These are phyloP conservation scores for Ips nitidus DNA, from an alignment of 1,140 invertebrate genomes.

Conservation along the genomic window DNA sequence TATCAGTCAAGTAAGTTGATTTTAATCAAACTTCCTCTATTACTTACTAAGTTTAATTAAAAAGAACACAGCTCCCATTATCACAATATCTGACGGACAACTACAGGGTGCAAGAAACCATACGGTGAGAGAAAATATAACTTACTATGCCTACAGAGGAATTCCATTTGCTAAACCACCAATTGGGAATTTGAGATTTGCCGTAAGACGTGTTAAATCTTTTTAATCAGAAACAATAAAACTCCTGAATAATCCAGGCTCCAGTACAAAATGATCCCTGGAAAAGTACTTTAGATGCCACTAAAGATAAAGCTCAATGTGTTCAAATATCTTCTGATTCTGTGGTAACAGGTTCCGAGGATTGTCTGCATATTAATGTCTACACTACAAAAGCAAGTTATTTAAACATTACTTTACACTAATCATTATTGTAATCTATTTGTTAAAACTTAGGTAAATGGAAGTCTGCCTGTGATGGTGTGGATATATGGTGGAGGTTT, in stretches of 20 bases:
- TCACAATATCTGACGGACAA: slow-evolving; percentile 2
- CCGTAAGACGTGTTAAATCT: background rate
- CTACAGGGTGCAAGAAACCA: background rate
- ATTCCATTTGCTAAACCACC: slow-evolving; percentile 13
- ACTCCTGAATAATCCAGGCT: background rate
- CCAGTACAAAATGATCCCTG: slow-evolving; percentile 22
- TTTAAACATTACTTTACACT: background rate
- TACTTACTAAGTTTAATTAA: too few species aligned
- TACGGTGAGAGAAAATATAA: background rate
- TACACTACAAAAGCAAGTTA: slow-evolving; percentile 22
- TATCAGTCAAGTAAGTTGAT: too few species aligned
- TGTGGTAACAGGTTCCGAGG: slow-evolving; percentile 12
- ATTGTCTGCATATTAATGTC: slow-evolving; percentile 27
- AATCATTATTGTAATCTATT: background rate
- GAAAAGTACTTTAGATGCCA: slow-evolving; percentile 15
- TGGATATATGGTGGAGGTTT: slow-evolving; percentile 50
- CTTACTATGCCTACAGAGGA: slow-evolving; percentile 5
- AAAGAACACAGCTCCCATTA: background rate
- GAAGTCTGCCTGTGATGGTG: slow-evolving; percentile 43
- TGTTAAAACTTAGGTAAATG: slow-evolving; percentile 6
- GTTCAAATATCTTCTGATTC: background rate
- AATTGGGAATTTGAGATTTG: slow-evolving; percentile 4
- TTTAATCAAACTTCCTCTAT: too few species aligned
- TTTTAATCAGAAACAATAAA: too few species aligned
- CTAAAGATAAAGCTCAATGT: slow-evolving; percentile 9